Evolutionary conservation across 2,888 invertebrate species (phyloP), one percentile per base, ranked within the genome.

Genomic region (Phanerotoma sp.): DNA sequence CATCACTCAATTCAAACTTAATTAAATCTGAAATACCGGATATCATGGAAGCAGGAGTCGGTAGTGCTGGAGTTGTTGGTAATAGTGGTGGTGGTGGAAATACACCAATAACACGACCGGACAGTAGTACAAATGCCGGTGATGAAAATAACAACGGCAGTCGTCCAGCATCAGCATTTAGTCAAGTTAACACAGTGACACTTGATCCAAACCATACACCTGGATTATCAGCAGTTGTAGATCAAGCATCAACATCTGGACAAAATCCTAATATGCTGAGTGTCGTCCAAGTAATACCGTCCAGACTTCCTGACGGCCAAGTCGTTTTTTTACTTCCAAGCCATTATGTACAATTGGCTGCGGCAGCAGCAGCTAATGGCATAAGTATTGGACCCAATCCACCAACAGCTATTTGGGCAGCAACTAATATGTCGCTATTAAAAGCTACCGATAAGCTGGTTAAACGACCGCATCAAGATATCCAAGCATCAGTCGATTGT

Each of bases 281-380:
- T n/a, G 77, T 77, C 4, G 76, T 74, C 1, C 76, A 80, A 66
- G 80, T 81, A 45, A 82, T 82, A 63, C 81, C 82, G 1, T 81
- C 82, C 16, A 78, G 83, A 54, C 75, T 81, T 51, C 83, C 83
- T 21, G 84, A 84, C 64, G 84, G 84, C 3, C 84, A 84, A 64
- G 83, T 84, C 35, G 84, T 84, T 15, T 81, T 84, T 66, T 77
- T 84, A 3, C 74, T 84, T 35, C 84, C 84, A 35, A 83, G 83
- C 69, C 83, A 84, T 69, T 84, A 84, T 70, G 81, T 84, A 9
- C 83, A 84, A 66, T 65, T 84, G 44, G 82, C 83, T 2, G 81
- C 81, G 4, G 83, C 83, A 0, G 77, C 77, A 0, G 77, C 77
- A 1, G 77, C 77, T 37, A 77, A 77, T 56, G 77, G 76, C 7